These are phyloP conservation scores for Drosophila punjabiensis DNA, from an alignment of 1,140 invertebrate species.

Conservation along the genomic window DNA sequence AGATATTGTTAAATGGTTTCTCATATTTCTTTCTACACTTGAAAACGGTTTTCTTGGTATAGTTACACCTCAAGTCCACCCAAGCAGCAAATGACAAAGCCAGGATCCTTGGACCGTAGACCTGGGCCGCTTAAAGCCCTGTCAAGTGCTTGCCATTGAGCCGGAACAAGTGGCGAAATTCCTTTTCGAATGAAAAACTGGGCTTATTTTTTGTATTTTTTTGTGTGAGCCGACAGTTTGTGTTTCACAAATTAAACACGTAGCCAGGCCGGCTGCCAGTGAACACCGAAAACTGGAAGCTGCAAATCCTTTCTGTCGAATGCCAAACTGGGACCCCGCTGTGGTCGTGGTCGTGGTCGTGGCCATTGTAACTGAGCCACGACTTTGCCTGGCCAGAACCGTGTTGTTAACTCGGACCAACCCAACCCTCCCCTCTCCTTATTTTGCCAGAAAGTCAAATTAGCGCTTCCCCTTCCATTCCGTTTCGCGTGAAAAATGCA, in stretches of 20 bases:
- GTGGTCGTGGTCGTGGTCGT: slow-evolving; percentile 5
- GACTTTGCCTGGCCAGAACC: slow-evolving; percentile 21
- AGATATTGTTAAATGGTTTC: not conserved
- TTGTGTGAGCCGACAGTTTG: slow-evolving; percentile 25
- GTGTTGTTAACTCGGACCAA: slow-evolving; percentile 61
- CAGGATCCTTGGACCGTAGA: slow-evolving; percentile 16
- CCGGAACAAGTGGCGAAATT: slow-evolving; percentile 25
- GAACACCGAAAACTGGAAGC: slow-evolving; percentile 19
- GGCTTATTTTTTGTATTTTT: not conserved
- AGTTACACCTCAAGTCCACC: slow-evolving; percentile 10
- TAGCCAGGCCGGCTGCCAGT: slow-evolving; percentile 12
- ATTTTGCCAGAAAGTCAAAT: slow-evolving; percentile 52
- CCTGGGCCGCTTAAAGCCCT: slow-evolving; percentile 14
- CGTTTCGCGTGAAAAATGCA: slow-evolving; percentile 59
- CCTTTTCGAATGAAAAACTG: slow-evolving; percentile 27
- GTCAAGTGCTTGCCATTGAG: slow-evolving; percentile 56
- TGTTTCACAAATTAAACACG: slow-evolving; percentile 80
- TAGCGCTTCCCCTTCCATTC: slow-evolving; percentile 38
- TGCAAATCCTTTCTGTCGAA: slow-evolving; percentile 56
- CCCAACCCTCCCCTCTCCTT: not conserved
- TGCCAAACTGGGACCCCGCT: slow-evolving; percentile 45
- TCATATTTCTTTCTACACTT: not conserved
- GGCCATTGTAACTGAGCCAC: slow-evolving; percentile 43
- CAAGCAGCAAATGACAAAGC: slow-evolving; percentile 35
- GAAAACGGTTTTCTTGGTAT: not conserved